Conservation (phyloP, 2,888 invertebrate species). For the Lomographa bimaculata region DNA sequence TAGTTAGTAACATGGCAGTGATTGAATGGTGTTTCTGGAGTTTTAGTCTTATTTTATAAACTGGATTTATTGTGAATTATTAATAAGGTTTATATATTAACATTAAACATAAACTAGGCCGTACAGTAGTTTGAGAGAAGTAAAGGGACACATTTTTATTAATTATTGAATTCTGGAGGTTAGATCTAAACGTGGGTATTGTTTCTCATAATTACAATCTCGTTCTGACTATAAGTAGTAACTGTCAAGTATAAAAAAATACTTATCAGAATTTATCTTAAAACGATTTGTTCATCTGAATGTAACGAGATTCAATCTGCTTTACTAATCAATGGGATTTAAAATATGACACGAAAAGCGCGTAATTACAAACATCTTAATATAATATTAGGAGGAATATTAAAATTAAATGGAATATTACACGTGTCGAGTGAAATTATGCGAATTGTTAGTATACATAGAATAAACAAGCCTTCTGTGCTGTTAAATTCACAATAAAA, state of each 20-base stretch:
- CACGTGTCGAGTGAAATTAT: background rate
- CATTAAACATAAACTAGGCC: background rate
- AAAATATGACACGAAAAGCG: constrained; percentile 20
- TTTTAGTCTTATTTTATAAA: constrained; percentile 7
- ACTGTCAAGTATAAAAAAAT: too few relatives aligned
- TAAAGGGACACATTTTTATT: too few relatives aligned
- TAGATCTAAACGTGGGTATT: too few relatives aligned
- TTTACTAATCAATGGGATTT: background rate
- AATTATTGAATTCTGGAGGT: too few relatives aligned
- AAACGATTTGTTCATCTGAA: too few relatives aligned
- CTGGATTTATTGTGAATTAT: background rate
- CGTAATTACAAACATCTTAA: background rate
- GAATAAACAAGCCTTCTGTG: background rate
- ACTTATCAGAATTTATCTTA: too few relatives aligned
- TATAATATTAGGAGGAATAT: background rate
- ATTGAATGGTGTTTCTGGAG: constrained; percentile 28
- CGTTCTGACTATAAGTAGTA: too few relatives aligned
- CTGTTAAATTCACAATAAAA: background rate
- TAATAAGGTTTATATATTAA: background rate
- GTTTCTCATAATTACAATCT: too few relatives aligned
- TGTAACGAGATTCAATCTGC: too few relatives aligned
- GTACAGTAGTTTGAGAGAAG: too few relatives aligned
- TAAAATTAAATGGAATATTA: background rate
- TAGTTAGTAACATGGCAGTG: constrained; percentile 43
- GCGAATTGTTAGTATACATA: background rate